A percentile compares a stretch with the other conserved stretches of the same genome.
phyloP scores from a whole-genome alignment of 2,113 vertebrate genomes.

The Raja brachyura region DNA sequence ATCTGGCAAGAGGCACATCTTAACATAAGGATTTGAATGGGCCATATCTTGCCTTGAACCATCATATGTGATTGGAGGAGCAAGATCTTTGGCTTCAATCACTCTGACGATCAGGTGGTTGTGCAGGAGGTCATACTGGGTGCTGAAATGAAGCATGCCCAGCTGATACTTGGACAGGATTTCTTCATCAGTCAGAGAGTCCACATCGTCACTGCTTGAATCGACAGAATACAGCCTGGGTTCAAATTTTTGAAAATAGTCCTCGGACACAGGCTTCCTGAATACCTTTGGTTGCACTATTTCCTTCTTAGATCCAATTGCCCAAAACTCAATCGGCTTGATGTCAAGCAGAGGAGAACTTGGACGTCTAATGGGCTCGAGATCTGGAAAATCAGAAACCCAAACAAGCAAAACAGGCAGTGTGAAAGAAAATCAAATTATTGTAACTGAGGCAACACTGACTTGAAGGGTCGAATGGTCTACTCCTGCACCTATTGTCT shows the following conservation, averaged over 20 bases:
- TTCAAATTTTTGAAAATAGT: conserved; percentile 77
- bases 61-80: conserved; percentile 66
- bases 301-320: conserved; percentile 74
- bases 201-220: conserved; percentile 64
- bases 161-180: conserved; percentile 74
- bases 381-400: conserved; percentile 51
- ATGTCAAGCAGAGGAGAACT: conserved; percentile 74
- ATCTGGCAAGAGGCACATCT: conserved; percentile 79
- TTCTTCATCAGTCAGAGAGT: conserved; percentile 79
- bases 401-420: not conserved
- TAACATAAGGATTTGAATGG: conserved; percentile 80
- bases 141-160: conserved; percentile 83
- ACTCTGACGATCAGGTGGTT: conserved; percentile 72
- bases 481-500: too few species aligned
- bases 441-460: not conserved
- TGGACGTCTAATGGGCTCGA: conserved; percentile 62
- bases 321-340: conserved; percentile 75
- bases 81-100: conserved; percentile 77
- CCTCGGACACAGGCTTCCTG: conserved; percentile 63
- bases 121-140: conserved; percentile 77
- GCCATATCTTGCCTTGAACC: conserved; percentile 72
- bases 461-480: too few species aligned
- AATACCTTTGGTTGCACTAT: conserved; percentile 70
- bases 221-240: conserved; percentile 72
- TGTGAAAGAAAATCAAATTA: not conserved